Evolutionary conservation across 2,797 vertebrate genomes (phyloP).

Genomic region (Lagodon rhomboides): DNA sequence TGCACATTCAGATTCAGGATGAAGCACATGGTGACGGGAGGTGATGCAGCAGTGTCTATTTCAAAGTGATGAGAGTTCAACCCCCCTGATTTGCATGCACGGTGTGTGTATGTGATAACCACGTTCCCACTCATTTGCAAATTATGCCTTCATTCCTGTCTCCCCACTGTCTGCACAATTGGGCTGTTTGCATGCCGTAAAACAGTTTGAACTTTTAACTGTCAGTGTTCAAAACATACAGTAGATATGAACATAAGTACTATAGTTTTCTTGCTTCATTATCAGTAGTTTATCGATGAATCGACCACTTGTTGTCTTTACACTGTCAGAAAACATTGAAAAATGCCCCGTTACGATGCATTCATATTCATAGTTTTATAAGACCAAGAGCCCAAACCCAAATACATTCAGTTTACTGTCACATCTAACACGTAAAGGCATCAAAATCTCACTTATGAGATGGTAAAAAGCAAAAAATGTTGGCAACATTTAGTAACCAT

Average conservation of each 20-base stretch:
- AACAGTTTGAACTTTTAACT: not conserved
- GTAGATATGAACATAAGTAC: not conserved
- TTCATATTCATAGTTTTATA: not conserved
- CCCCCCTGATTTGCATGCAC: slow-evolving; percentile 2
- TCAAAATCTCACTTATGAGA: not conserved
- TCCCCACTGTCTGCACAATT: not conserved
- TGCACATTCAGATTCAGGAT: not conserved
- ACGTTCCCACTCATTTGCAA: slow-evolving; percentile 22
- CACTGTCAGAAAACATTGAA: not conserved
- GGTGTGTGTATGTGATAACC: not conserved
- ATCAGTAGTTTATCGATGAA: not conserved
- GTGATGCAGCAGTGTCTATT: not conserved
- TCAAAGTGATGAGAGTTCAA: not conserved
- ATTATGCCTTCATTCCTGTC: not conserved
- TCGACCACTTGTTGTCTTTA: not conserved
- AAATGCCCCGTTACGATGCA: not conserved
- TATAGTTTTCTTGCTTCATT: not conserved
- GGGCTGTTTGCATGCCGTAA: slow-evolving; percentile 1
- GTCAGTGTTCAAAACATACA: not conserved
- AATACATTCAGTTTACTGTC: not conserved
- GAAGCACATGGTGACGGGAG: not conserved
- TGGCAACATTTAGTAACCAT: no score
- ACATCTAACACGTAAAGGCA: not conserved
- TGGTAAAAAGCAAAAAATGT: not conserved
- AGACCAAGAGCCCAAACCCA: not conserved